Base-by-base conservation (phyloP, 1,140 invertebrate genomes). In the Watersipora subatra region DNA sequence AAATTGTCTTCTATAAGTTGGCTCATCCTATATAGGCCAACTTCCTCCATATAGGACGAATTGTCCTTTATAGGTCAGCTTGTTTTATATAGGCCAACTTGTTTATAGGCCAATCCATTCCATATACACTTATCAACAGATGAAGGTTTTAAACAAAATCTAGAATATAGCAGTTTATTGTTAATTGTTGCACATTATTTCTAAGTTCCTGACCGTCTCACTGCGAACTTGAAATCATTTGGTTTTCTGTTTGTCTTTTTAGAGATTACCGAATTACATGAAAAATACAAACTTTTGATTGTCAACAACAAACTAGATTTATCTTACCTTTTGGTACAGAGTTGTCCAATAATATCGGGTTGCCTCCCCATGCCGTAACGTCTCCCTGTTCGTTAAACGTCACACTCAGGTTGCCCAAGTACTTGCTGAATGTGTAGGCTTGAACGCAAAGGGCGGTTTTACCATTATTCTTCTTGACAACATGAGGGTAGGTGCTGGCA, bases 391-490 rank as follows among this genome's bases (percentile, higher is more conserved):
- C 73, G 77, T 93, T 83, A 72, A 93, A 91, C 28, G 82, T 77
- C 0, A 89, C 64, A 34, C 85, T 83, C 1, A 93, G 74, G 71
- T 86, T 84, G 0, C 92, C 91, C 28, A 93, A 76, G 76, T 93
- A 94, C 79, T 93, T 93, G 0, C 90, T 92, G 72, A 89, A 92
- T 0, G 89, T 89, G 71, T 88, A 93, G 1, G 90, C 90, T 78
- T 93, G 91, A 0, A 93, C 90, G 1, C 91, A 89, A 0, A 89
- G 88, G 1, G 89, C 88, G 66, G 83, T 83, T 73, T 86, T 87
- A 0, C 89, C 88, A 58, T 80, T 86, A 0, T 75, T 56, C 75
- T 92, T 89, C 1, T 78, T 81, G 0, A 92, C 84, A 28, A 87
- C 77, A 0, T 84, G 86, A 0, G 91, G 91, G 80, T 93, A 94